phyloP scores from a whole-genome alignment of 2,797 vertebrate species.

The Heteromormyrus szaboi region DNA sequence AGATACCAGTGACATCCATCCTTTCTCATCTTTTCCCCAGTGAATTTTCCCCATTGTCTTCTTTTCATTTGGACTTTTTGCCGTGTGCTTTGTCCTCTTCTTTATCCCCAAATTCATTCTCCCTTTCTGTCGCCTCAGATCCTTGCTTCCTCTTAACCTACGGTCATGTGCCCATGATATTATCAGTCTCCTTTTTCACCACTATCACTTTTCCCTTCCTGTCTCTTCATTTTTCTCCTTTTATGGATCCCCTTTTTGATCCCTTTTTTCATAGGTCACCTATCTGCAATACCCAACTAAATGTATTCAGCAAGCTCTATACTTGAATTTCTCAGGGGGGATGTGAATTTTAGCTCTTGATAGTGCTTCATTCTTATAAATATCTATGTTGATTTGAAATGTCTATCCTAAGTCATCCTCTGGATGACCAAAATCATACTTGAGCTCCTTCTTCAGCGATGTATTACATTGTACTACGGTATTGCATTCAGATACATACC shows the following conservation, averaged over 20 bases:
- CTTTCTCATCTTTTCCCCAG: background rate
- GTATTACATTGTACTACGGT: background rate
- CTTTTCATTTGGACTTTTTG: background rate
- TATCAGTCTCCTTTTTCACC: background rate
- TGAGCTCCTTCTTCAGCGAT: background rate
- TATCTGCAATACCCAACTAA: background rate
- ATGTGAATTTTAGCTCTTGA: background rate
- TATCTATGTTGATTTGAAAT: conserved; percentile 5
- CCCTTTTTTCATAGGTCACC: background rate
- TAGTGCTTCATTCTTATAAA: background rate
- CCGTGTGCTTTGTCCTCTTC: background rate
- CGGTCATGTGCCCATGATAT: background rate
- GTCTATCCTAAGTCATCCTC: background rate
- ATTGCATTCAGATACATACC: background rate
- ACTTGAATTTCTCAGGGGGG: background rate
- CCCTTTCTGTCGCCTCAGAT: background rate
- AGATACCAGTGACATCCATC: background rate
- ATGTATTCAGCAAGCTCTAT: background rate
- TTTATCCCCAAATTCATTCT: background rate
- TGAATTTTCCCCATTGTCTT: background rate
- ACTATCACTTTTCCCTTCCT: background rate
- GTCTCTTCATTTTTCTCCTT: background rate
- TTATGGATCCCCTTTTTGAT: background rate
- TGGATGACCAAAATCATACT: background rate
- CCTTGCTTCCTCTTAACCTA: background rate